Base-by-base conservation (phyloP, 2,113 vertebrate genomes). In the Chionis minor region DNA sequence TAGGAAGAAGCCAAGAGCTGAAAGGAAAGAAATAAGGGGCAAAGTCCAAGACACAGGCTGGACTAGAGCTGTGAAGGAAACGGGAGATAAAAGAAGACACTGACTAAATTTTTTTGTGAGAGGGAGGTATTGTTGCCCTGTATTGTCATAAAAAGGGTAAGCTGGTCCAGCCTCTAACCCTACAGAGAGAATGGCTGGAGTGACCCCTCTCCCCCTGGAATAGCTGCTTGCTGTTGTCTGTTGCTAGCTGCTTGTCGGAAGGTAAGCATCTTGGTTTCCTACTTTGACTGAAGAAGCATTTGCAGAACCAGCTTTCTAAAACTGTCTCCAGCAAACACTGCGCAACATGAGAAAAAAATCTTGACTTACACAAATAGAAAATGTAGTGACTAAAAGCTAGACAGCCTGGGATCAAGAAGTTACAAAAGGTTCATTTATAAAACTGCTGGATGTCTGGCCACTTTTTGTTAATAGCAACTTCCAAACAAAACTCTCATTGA, bases 401-500 rank as follows among this genome's bases (percentile, higher is more conserved):
- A 88, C 87, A 94, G 94, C 71, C 74, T 83, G 84, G 91, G 86
- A 96, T 95, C 86, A 90, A 91, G 91, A 95, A 95, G 84, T 81
- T 81, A 97, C 94, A 96, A 97, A 97, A 97, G 91, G 45, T 71
- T 96, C 94, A 92, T 97, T 97, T 97, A 96, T 96, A 96, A 95
- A 75, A 86, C 84, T 91, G 87, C 87, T 96, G 91, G 96, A 96
- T 95, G 96, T 88, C 94, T 96, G 88, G 86, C 66, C 84, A 56
- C 81, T 96, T 97, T 94, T 96, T 95, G 87, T 97, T 97, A 96
- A 94, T 54, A 95, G 83, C 86, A 94, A 89, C 93, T 96, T 97
- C 94, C 89, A 97, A 97, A 97, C 94, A 97, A 96, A 97, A 96
- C 94, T 94, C 93, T 94, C 94, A 94, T 96, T 97, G 95, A 97